Evolutionary conservation across 2,113 vertebrate species (phyloP).

Genomic region (Pseudorhombus dupliciocellatus): DNA sequence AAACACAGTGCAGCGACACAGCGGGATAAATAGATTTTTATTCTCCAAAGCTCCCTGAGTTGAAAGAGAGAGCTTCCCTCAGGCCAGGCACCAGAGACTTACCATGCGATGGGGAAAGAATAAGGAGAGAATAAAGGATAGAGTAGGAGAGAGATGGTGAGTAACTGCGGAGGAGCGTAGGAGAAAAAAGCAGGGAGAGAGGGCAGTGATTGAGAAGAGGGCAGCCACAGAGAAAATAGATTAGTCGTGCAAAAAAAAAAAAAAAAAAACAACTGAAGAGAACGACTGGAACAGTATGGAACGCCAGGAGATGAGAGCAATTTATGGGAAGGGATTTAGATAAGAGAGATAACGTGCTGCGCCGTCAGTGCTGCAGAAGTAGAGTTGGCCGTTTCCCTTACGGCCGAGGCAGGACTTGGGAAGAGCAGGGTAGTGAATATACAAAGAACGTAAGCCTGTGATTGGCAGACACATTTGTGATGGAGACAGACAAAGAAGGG

Average conservation of each 20-base stretch:
- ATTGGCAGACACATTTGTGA: slow-evolving; percentile 77
- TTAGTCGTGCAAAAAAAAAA: slow-evolving; percentile 14
- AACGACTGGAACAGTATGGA: slow-evolving; percentile 20
- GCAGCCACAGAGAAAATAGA: slow-evolving; percentile 66
- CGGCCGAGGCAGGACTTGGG: slow-evolving; percentile 7
- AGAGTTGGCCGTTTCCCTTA: slow-evolving; percentile 17
- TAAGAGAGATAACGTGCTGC: not conserved
- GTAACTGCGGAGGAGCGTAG: slow-evolving; percentile 66
- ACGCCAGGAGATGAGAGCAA: slow-evolving; percentile 3
- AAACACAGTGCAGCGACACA: slow-evolving; percentile 38
- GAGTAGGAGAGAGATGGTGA: slow-evolving; percentile 55
- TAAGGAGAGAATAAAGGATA: slow-evolving; percentile 50
- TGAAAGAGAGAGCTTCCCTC: slow-evolving; percentile 60
- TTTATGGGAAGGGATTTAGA: slow-evolving; percentile 7
- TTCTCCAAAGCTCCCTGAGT: slow-evolving; percentile 51
- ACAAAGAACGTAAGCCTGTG: slow-evolving; percentile 56
- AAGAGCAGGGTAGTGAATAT: slow-evolving; percentile 47
- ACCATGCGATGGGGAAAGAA: slow-evolving; percentile 43
- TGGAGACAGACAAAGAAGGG: slow-evolving; percentile 66
- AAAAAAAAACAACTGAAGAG: slow-evolving; percentile 25
- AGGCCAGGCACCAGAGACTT: slow-evolving; percentile 43
- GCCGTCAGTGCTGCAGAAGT: slow-evolving; percentile 9
- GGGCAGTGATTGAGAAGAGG: slow-evolving; percentile 67
- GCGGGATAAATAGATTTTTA: slow-evolving; percentile 48
- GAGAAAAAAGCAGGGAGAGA: slow-evolving; percentile 62